Evolutionary conservation across 2,888 invertebrate species (phyloP).

Genomic region (Meloe dianella): DNA sequence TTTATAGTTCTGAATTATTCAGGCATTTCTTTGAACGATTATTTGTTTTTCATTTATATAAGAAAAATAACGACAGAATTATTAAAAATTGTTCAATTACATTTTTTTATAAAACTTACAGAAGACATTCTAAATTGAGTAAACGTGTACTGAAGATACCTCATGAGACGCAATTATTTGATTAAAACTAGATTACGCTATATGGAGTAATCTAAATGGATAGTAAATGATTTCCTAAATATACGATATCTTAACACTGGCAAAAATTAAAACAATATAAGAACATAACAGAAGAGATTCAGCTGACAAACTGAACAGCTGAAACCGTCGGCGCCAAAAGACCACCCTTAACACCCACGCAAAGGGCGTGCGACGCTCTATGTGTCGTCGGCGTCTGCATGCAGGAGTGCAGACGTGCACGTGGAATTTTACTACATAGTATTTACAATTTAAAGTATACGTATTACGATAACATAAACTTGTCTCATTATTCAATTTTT

Average conservation of each 20-base stretch:
- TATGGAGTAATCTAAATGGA: slow-evolving; percentile 20
- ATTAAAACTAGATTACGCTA: slow-evolving; percentile 20
- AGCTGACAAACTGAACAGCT: slow-evolving; percentile 30
- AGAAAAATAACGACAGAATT: not conserved
- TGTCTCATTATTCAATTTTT: too few species aligned
- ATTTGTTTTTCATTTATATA: not conserved
- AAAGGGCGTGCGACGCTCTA: slow-evolving; percentile 43
- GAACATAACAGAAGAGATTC: slow-evolving; percentile 33
- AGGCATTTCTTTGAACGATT: not conserved
- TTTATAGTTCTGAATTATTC: not conserved
- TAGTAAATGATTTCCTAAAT: slow-evolving; percentile 12
- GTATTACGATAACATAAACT: not conserved
- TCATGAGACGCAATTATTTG: slow-evolving; percentile 3
- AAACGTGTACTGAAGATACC: not conserved
- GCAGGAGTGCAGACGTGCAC: slow-evolving; percentile 35
- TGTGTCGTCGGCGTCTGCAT: slow-evolving; percentile 33
- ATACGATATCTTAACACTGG: slow-evolving; percentile 22
- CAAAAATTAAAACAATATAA: slow-evolving; percentile 18
- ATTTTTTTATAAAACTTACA: slow-evolving; percentile 2
- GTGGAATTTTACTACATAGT: slow-evolving; percentile 34
- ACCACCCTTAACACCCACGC: slow-evolving; percentile 44
- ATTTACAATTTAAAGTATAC: slow-evolving; percentile 22
- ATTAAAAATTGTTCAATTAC: not conserved
- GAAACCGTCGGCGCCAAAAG: slow-evolving; percentile 32
- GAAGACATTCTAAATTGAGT: not conserved